Evolutionary conservation across 2,888 invertebrate species (phyloP).

Genomic region (Temnothorax ravouxi): DNA sequence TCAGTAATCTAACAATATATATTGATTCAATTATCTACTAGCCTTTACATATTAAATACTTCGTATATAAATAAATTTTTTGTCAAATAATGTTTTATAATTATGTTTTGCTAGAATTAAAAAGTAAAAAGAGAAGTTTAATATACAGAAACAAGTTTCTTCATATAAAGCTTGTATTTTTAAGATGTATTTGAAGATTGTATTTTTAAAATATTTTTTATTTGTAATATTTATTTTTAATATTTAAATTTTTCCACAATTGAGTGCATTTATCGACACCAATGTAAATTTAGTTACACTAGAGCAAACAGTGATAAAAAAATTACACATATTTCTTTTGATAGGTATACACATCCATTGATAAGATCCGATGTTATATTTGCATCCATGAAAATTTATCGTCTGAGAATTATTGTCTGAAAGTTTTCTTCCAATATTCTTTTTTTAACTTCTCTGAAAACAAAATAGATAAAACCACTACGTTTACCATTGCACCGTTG

Average conservation of each 20-base stretch:
- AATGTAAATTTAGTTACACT: slow-evolving; percentile 41
- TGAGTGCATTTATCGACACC: slow-evolving; percentile 44
- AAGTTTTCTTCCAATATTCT: neutral
- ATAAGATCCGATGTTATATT: slow-evolving; percentile 48
- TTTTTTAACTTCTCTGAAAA: neutral
- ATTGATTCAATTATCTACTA: neutral
- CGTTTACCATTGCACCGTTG: neutral
- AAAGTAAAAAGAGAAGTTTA: neutral
- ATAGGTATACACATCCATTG: slow-evolving; percentile 45
- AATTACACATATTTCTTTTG: slow-evolving; percentile 61
- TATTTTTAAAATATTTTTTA: neutral
- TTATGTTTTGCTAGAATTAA: neutral
- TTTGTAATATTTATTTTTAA: neutral
- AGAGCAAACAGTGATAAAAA: slow-evolving; percentile 57
- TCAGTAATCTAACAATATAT: neutral
- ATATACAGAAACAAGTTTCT: neutral
- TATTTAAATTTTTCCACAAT: slow-evolving; percentile 13
- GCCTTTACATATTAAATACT: neutral
- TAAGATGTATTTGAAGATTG: neutral
- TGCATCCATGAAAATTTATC: neutral
- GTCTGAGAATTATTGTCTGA: neutral
- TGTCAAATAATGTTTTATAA: neutral
- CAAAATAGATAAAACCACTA: neutral
- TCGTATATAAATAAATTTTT: neutral
- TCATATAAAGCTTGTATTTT: neutral